Base-by-base conservation (phyloP, 2,888 invertebrate species). In the Notodonta dromedarius region DNA sequence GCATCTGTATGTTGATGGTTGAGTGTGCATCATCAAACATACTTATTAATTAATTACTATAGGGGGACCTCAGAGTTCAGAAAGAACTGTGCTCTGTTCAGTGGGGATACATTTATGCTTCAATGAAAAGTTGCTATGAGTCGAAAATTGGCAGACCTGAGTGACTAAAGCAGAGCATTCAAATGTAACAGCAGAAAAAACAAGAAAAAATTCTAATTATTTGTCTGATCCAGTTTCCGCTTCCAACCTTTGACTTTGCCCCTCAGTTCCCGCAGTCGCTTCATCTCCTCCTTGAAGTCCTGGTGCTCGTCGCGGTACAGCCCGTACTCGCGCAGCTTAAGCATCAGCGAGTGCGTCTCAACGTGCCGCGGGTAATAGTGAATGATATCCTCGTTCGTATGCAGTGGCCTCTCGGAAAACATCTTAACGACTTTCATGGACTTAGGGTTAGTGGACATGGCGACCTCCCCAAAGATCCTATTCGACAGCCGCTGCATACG, bases 221-320 rank as follows among this genome's bases (percentile, higher is more conserved):
- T 74, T 9, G 79, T 82, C 16, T 83, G 73, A 35, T 94, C 92
- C 58, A 94, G 90, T 62, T 94, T 92, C 57, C 95, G 91, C 52
- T 78, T 83, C 92, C 91, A 93, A 16, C 91, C 91, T 63, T 95
- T 93, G 2, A 94, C 94, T 85, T 98, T 98, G 11, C 98, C 98
- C 62, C 97, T 91, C 14, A 98, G 91, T 62, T 94, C 95, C 61
- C 97, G 94, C 74, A 97, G 89, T 62, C 98, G 94, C 71, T 94
- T 94, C 96, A 97, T 97, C 90, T 98, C 98, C 57, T 98, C 98
- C 73, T 95, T 96, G 81, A 98, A 98, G 88, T 98, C 98, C 81
- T 96, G 94, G 87, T 98, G 98, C 83, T 98, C 98, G 80, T 98
- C 98, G 63, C 98, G 94, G 86, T 94, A 98, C 5, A 98, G 90